Base-by-base conservation (phyloP, 1,140 invertebrate species). In the Drosophila dunni region DNA sequence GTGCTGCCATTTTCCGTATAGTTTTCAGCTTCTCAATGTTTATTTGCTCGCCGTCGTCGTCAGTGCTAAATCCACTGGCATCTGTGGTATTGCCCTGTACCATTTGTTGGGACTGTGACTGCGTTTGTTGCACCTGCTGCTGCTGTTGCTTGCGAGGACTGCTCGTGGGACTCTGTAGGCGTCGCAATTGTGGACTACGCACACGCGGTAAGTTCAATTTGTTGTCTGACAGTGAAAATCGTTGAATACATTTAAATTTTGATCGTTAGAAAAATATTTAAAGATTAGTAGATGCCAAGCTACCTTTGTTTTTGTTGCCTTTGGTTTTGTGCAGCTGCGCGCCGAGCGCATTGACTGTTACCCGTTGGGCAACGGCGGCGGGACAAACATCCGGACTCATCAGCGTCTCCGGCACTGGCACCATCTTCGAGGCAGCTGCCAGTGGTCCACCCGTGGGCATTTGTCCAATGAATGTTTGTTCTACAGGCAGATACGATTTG, bases 371-470 rank as follows among this genome's bases (percentile, higher is more conserved):
- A 10, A 89, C 90, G 46, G 91, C 86, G 13, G 93, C 90, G 66
- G 95, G 94, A 78, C 95, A 93, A 84, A 96, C 96, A 91, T 97
- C 96, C 2, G 96, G 96, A 92, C 96, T 97, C 95, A 97, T 97
- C 0, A 97, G 92, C 0, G 96, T 96, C 86, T 97, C 97, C 7
- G 96, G 96, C 38, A 97, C 96, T 3, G 96, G 97, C 1, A 97
- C 95, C 93, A 97, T 95, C 92, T 97, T 97, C 0, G 96, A 96
- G 44, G 96, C 95, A 42, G 96, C 96, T 86, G 96, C 95, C 54
- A 97, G 86, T 2, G 96, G 96, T 79, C 91, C 90, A 0, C 86
- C 89, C 4, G 56, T 20, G 1, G 85, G 85, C 7, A 65, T 70
- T 65, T 89, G 84, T 7, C 70, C 72, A 13, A 76, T 64, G 17